These are phyloP conservation scores for Eupristina koningsbergeri DNA, from an alignment of 1,140 invertebrate genomes.

Conservation along the genomic window DNA sequence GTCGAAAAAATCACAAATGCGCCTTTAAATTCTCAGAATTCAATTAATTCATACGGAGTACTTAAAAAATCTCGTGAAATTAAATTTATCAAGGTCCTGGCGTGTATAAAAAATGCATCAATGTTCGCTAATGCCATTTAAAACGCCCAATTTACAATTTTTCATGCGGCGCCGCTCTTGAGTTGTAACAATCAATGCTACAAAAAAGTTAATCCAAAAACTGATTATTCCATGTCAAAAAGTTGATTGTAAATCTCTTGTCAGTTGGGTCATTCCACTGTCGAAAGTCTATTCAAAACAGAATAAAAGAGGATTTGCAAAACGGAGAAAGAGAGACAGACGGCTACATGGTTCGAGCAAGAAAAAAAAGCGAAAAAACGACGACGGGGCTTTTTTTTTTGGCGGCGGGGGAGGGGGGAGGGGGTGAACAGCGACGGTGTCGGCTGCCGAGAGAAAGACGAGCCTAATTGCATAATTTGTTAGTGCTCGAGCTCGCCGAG, in stretches of 20 bases:
- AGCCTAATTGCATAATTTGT: slow-evolving; percentile 67
- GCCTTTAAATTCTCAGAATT: neutral
- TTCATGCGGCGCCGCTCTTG: neutral
- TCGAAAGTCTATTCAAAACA: neutral
- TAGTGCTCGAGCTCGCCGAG: slow-evolving; percentile 56
- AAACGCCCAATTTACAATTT: neutral
- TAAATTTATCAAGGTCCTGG: neutral
- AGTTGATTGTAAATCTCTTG: slow-evolving; percentile 39
- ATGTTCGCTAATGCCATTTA: neutral
- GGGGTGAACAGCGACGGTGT: neutral
- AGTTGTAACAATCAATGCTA: neutral
- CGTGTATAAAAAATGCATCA: neutral
- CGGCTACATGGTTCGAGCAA: neutral
- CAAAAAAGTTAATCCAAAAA: slow-evolving; percentile 29
- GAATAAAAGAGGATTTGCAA: neutral
- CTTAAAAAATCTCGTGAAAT: neutral
- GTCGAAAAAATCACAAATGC: neutral
- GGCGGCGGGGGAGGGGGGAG: too few species aligned
- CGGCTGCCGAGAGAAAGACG: slow-evolving; percentile 50
- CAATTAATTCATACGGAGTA: neutral
- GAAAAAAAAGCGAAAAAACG: slow-evolving; percentile 12
- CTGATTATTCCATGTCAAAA: slow-evolving; percentile 24
- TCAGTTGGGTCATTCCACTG: neutral
- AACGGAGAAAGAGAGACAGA: neutral
- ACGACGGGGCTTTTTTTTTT: too few species aligned